phyloP scores from a whole-genome alignment of 2,113 vertebrate species.

The Phocoena phocoena region DNA sequence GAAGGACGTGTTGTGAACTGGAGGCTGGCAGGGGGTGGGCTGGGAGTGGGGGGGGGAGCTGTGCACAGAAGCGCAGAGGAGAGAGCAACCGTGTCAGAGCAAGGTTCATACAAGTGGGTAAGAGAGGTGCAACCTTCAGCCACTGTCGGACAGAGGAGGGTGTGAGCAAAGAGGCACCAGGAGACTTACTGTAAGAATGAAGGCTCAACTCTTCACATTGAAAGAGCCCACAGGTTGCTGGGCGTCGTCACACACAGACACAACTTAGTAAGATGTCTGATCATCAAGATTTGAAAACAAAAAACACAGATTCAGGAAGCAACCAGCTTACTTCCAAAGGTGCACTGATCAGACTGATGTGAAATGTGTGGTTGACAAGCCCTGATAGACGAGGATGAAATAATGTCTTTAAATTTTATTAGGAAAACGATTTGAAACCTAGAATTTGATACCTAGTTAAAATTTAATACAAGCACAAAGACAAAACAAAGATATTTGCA shows the following conservation, averaged over 20 bases:
- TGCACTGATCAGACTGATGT: fast-evolving
- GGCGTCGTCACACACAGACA: background rate
- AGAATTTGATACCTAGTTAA: background rate
- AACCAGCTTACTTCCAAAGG: background rate
- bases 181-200: too few species aligned
- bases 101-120: fast-evolving
- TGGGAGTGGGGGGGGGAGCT: fast-evolving
- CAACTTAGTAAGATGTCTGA: too few species aligned
- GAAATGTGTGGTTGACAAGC: background rate
- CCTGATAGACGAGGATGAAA: fast-evolving
- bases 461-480: background rate
- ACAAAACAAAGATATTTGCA: background rate
- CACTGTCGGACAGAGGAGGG: fast-evolving
- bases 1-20: background rate
- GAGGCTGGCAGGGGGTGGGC: background rate
- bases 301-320: background rate
- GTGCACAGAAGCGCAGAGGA: background rate
- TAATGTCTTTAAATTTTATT: background rate
- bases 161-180: background rate
- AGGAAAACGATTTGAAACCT: background rate
- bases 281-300: background rate
- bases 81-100: background rate
- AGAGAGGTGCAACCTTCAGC: fast-evolving
- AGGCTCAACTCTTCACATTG: fast-evolving
- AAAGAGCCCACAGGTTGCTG: background rate